Base-by-base conservation (phyloP, 2,888 invertebrate genomes). In the Drosophila lacicola region DNA sequence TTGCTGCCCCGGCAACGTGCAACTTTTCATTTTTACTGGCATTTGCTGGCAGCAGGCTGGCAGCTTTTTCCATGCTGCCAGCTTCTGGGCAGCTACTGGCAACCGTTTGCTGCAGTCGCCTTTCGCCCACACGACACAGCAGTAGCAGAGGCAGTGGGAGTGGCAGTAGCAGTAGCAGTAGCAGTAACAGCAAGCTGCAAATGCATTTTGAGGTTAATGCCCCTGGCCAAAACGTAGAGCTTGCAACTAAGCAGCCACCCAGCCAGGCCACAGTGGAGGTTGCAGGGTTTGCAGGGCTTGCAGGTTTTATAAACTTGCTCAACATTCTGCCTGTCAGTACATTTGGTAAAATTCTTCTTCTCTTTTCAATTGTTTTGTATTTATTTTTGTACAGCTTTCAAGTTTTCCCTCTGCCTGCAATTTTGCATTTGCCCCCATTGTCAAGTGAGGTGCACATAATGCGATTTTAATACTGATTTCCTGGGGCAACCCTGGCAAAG, bases 391-490 rank as follows among this genome's bases (percentile, higher is more conserved):
- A 17, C 21, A 61, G 45, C 55, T 64, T 67, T 70, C 47, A 70
- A 60, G 61, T 61, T 61, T 34, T 42, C 21, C 41, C 33, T 37
- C 44, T 46, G 21, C 56, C 45, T 11, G 39, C n/a, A 14, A 19
- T 44, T 44, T 25, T 37, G 58, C 39, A 21, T 45, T 29, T 66
- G 56, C 49, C 61, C 60, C 72, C 68, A 62, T 76, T 82, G 73
- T 79, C 79, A 85, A 88, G 88, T 85, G 85, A 88, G 72, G 83
- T 83, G 82, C 58, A 77, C 70, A 72, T 85, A 88, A 82, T 85
- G 81, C 85, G 85, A 85, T 88, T 87, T 86, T 83, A 86, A 83
- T 83, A 84, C 84, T 84, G 87, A 83, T 83, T 83, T 83, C 70
- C 75, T 61, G 45, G 47, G 62, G 51, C 61, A 58, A 63, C 57